Conservation (phyloP, 2,113 vertebrate genomes). For the Talpa occidentalis region DNA sequence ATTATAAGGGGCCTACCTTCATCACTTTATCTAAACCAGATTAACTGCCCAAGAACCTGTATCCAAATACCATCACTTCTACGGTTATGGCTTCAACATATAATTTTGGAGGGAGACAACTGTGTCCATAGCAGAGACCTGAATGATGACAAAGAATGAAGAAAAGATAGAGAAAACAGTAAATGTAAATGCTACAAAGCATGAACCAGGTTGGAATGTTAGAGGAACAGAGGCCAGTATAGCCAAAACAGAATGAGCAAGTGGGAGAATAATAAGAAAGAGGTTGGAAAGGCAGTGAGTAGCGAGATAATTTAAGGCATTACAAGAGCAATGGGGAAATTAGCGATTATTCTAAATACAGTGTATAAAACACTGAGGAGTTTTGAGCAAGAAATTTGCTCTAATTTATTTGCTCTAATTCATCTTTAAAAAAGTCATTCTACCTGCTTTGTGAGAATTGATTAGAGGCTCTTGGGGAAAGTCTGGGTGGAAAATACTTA, state of each 20-base stretch:
- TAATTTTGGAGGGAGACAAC: not conserved
- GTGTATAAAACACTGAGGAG: not conserved
- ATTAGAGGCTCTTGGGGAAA: not conserved
- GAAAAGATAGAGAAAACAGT: not conserved
- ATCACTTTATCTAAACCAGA: not conserved
- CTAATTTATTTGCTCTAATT: conserved; percentile 32
- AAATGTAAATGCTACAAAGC: not conserved
- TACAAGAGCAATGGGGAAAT: not conserved
- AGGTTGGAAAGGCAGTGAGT: not conserved
- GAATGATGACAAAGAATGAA: not conserved
- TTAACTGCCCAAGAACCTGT: not conserved
- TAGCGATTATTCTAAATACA: conserved; percentile 3
- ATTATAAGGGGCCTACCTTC: not conserved
- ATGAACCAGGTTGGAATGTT: not conserved
- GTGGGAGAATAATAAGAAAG: not conserved
- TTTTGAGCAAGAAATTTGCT: not conserved
- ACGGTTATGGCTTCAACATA: not conserved
- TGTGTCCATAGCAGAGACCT: not conserved
- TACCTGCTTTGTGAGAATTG: not conserved
- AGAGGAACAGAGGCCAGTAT: not conserved
- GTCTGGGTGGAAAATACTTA: not conserved
- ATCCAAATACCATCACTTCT: not conserved
- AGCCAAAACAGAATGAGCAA: not conserved
- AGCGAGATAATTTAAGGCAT: not conserved
- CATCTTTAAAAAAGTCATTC: not conserved